Percentiles rank a stretch among this genome's conserved stretches.
Conservation (phyloP, 2,888 invertebrate species). For the Lithophane ornitopus region DNA sequence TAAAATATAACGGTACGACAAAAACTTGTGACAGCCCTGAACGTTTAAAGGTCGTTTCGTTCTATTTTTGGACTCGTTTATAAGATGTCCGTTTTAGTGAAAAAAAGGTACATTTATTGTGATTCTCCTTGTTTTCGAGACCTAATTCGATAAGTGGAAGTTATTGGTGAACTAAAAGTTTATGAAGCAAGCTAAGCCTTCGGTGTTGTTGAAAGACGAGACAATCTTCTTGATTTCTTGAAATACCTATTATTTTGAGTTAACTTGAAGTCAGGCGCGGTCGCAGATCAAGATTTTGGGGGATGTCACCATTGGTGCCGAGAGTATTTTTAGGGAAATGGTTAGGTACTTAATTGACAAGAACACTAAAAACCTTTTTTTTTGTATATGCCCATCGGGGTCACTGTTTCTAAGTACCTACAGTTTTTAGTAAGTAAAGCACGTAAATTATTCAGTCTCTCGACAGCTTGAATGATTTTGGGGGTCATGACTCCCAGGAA, state of each 20-base stretch:
- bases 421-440: too few relatives aligned
- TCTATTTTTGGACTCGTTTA: slow-evolving; percentile 56
- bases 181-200: slow-evolving; percentile 1
- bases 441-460: too few relatives aligned
- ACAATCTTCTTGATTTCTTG: not conserved
- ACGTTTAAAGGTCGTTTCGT: slow-evolving; percentile 34
- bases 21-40: slow-evolving; percentile 47
- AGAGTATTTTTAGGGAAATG: too few relatives aligned
- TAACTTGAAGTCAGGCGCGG: not conserved
- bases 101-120: slow-evolving; percentile 41
- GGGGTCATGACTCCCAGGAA: too few relatives aligned
- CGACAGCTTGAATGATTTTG: too few relatives aligned
- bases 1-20: not conserved
- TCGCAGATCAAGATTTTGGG: too few relatives aligned
- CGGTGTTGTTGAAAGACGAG: slow-evolving; percentile 21
- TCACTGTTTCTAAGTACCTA: too few relatives aligned
- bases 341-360: too few relatives aligned
- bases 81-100: slow-evolving; percentile 36
- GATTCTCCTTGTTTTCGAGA: slow-evolving; percentile 35
- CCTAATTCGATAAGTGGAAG: slow-evolving; percentile 42
- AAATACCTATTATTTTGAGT: not conserved
- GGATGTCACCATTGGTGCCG: too few relatives aligned
- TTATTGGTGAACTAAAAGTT: slow-evolving; percentile 42
- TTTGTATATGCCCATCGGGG: too few relatives aligned
- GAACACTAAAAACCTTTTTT: too few relatives aligned